Evolutionary conservation across 2,888 invertebrate species (phyloP), one percentile per base, ranked within the genome.

Genomic region (Hemistola chrysoprasaria): DNA sequence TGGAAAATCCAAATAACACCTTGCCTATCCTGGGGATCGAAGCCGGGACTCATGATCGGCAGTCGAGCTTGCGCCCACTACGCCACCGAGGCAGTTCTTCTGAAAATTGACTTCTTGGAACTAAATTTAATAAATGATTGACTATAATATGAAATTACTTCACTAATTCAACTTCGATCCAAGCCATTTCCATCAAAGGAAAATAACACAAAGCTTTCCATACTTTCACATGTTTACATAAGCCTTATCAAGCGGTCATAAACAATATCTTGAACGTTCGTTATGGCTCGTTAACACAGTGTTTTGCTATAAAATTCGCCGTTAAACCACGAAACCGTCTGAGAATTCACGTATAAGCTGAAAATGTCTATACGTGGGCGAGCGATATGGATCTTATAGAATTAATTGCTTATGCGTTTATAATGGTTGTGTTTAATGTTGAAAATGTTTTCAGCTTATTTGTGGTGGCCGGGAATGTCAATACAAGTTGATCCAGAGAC

Each of bases 281-380:
- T 61, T 56, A 63, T 41, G 41, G 32, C 51, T 59, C 56, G 59
- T 62, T 62, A 58, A 59, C 53, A 58, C 47, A 40, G 40, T 42
- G 50, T 58, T 43, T 44, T 47, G 45, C 49, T 45, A 53, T 62
- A 52, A 62, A 65, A 54, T 47, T 44, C 29, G 45, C 45, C 42
- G 51, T 65, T 57, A 61, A 56, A 37, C 33, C 8, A 34, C 40
- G 41, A 41, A 47, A 38, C 16, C 8, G 46, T 30, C 31, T 25
- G 38, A 47, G 42, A 50, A 57, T 54, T 57, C 57, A 48, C 48
- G 51, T 47, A 44, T 31, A 29, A 37, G 16, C 28, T 33, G 21
- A 34, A 38, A 34, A 32, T 29, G 10, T 26, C 29, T 31, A 29
- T 22, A 27, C 38, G 46, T 50, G 44, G 43, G 46, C 33, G 47